A percentile compares a stretch with the other conserved stretches of the same genome.
Evolutionary conservation across 2,888 invertebrate genomes (phyloP).

Genomic region (Microctonus aethiopoides): DNA sequence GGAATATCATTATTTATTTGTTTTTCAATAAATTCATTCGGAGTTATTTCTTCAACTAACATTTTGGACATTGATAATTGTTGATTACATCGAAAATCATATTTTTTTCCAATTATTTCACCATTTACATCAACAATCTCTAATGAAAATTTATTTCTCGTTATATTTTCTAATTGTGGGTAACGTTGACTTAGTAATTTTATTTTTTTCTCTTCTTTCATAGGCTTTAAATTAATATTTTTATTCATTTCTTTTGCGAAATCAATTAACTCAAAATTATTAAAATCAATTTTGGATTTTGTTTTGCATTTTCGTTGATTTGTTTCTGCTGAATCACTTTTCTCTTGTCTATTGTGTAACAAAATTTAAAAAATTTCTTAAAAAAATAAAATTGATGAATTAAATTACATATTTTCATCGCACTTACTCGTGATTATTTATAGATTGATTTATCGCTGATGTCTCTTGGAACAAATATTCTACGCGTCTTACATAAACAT

Average conservation of each 20-base stretch:
- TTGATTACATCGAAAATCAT: conserved; percentile 60
- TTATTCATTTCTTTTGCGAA: conserved; percentile 53
- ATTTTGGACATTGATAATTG: conserved; percentile 51
- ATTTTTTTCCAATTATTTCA: conserved; percentile 61
- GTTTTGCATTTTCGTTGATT: conserved; percentile 39
- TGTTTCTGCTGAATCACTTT: conserved; percentile 38
- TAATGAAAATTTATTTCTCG: conserved; percentile 42
- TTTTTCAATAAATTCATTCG: conserved; percentile 41
- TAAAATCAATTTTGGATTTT: conserved; percentile 38
- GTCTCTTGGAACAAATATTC: conserved; percentile 72
- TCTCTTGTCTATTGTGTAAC: conserved; percentile 43
- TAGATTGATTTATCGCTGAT: conserved; percentile 63
- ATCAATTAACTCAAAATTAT: conserved; percentile 37
- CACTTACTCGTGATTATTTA: conserved; percentile 54
- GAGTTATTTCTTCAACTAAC: conserved; percentile 56
- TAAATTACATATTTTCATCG: neutral
- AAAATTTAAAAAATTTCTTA: neutral
- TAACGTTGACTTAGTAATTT: conserved; percentile 58
- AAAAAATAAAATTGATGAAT: neutral
- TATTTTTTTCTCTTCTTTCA: conserved; percentile 41
- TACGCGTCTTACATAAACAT: conserved; percentile 79
- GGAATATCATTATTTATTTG: neutral
- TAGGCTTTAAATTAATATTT: conserved; percentile 51
- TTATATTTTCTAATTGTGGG: conserved; percentile 53
- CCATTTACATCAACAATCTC: conserved; percentile 53